Evolutionary conservation across 2,888 invertebrate genomes (phyloP), one percentile per base, ranked within the genome.

Genomic region (Girardia tigrina): DNA sequence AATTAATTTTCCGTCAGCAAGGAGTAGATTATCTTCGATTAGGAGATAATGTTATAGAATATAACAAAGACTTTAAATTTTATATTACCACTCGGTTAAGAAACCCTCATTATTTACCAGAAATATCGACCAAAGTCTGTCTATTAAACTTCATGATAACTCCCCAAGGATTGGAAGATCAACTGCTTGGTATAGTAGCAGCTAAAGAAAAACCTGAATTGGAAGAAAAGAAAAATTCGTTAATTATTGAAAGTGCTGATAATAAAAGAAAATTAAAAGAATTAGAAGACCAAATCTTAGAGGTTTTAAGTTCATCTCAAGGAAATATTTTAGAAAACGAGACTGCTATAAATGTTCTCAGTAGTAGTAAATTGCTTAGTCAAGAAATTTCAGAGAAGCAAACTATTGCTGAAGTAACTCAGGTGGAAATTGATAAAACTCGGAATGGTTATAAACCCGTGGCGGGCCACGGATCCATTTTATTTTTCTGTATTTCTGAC

Each of bases 111-210:
- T 94, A 92, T 83, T 85, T 93, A 75, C 94, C 93, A 0, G 93
- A 94, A 86, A 87, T 91, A 28, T 90, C 91, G 36, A 91, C 92
- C 74, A 92, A 93, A 87, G 90, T 91, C 76, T 90, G 91, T 2
- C 84, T 94, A 79, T 85, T 94, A 78, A 94, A 94, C 87, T 94
- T 94, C 86, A 92, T 92, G 90, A 91, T 94, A 80, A 94, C 94
- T 0, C 90, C 90, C 8, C 90, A 91, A 87, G 94, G 94, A 77
- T 86, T 94, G 70, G 93, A 94, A 83, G 94, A 94, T 84, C 94
- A 94, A 82, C 85, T 94, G 42, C 86, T 94, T 77, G 90, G 90
- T 69, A 90, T 89, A 87, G 90, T 94, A 74, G 93, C 94, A 74
- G 92, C 93, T 0, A 90, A 90, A 83, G 94, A 94, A 84, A 85